Base-by-base conservation (phyloP, 37 sponge, comb jelly and placozoan genomes). In the Theonella swinhoei region DNA sequence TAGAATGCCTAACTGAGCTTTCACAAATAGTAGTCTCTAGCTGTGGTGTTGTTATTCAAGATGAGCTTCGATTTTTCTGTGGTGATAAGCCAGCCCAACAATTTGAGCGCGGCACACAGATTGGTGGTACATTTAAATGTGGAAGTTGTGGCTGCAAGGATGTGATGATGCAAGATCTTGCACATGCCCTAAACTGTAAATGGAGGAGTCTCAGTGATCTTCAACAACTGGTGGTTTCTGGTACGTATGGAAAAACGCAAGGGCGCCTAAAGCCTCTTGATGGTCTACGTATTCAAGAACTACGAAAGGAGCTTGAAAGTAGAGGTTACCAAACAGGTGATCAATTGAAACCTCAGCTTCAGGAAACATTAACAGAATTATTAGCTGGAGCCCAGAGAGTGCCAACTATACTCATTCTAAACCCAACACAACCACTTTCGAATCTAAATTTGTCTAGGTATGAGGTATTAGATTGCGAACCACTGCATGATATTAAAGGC, bases 61-160 rank as follows among this genome's bases (percentile, higher is more conserved):
- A 83, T 25, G 41, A 36, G 28, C 33, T 83, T 24, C 37, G 75
- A 36, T 74, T 83, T 26, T 83, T 83, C 40, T 43, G 17, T 60
- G 84, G 84, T 30, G 84, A 83, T 35, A 71, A 82, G 36, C 47
- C 68, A 28, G 82, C 82, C 4, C 82, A 82, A 41, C 72, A 72
- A 54, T 70, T 74, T 29, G 84, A 83, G 68, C 74, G 84, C 22
- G 84, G 84, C 30, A 70, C 74, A 24, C 84, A 83, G 39, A 33
- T 64, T 32, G 76, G 84, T 32, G 84, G 84, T 42, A 39, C 23
- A 67, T 83, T 75, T 41, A 83, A 83, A 67, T 83, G 84, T 74
- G 84, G 84, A 33, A 34, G 43, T 19, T 83, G 84, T 83, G 84
- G 84, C 64, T 63, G 67, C 36, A 63, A 22, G 9, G 43, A 62